Conservation (phyloP, 2,888 invertebrate species). For the Nephrotoma appendiculata region DNA sequence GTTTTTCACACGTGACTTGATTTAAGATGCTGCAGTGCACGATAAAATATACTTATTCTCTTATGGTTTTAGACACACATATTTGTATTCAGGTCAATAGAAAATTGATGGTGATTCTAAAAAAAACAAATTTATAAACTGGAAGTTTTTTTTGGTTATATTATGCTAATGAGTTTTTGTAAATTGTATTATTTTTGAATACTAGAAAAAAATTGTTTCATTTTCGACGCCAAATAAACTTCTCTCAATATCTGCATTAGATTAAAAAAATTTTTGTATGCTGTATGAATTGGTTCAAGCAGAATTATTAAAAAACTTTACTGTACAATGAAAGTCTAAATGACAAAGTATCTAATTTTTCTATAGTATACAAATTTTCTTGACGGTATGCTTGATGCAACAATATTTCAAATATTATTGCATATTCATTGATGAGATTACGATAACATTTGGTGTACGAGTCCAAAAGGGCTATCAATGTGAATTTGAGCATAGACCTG, state of each 20-base stretch:
- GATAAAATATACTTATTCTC: not conserved
- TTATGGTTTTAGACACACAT: not conserved
- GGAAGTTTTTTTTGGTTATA: not conserved
- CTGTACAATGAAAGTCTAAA: no score
- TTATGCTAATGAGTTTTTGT: not conserved
- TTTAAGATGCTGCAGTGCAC: not conserved
- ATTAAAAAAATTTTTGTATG: not conserved
- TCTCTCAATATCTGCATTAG: not conserved
- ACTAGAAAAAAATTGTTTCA: not conserved
- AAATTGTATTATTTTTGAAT: not conserved
- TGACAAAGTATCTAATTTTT: no score
- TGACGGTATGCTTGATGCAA: no score
- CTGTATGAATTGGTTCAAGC: no score
- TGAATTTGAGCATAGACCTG: no score
- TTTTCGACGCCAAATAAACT: not conserved
- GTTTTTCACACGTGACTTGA: not conserved
- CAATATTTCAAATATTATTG: no score
- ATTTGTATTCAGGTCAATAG: not conserved
- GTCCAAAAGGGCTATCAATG: no score
- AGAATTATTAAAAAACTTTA: no score
- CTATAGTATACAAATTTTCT: no score
- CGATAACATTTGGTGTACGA: no score
- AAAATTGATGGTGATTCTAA: not conserved
- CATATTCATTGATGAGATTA: no score
- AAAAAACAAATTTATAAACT: not conserved